These are phyloP conservation scores for Onychostoma macrolepis DNA, from an alignment of 2,113 vertebrate species.

Conservation along the genomic window DNA sequence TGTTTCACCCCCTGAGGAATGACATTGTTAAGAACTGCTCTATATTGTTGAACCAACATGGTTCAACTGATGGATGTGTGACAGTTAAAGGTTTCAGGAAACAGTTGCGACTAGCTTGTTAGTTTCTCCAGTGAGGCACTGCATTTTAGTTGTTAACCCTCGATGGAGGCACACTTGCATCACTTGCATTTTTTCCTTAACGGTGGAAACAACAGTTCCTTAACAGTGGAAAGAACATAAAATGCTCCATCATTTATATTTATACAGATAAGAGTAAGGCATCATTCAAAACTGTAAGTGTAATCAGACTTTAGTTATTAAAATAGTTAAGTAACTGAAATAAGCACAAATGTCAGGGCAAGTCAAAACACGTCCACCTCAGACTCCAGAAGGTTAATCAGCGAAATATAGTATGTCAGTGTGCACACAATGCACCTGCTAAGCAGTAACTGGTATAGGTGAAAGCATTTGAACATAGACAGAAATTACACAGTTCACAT, in stretches of 20 bases:
- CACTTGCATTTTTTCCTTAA: neutral
- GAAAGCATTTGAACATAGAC: neutral
- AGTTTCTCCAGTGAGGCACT: neutral
- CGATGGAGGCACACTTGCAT: neutral
- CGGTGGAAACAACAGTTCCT: no score
- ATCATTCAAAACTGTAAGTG: no score
- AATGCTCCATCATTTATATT: no score
- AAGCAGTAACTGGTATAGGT: neutral
- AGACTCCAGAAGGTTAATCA: no score
- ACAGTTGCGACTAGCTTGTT: neutral
- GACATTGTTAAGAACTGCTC: neutral
- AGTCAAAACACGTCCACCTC: no score
- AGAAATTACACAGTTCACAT: neutral
- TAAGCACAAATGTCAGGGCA: no score
- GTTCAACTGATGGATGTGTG: neutral
- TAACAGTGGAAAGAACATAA: no score
- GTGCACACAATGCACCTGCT: neutral
- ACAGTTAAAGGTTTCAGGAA: neutral
- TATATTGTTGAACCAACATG: neutral
- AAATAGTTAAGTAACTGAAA: no score
- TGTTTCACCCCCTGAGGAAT: no score
- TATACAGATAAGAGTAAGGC: no score
- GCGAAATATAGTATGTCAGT: neutral
- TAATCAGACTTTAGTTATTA: no score
- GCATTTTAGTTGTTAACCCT: neutral